A percentile compares a stretch with the other conserved stretches of the same genome.
phyloP scores from a whole-genome alignment of 2,113 vertebrate genomes.

The Heptranchias perlo region DNA sequence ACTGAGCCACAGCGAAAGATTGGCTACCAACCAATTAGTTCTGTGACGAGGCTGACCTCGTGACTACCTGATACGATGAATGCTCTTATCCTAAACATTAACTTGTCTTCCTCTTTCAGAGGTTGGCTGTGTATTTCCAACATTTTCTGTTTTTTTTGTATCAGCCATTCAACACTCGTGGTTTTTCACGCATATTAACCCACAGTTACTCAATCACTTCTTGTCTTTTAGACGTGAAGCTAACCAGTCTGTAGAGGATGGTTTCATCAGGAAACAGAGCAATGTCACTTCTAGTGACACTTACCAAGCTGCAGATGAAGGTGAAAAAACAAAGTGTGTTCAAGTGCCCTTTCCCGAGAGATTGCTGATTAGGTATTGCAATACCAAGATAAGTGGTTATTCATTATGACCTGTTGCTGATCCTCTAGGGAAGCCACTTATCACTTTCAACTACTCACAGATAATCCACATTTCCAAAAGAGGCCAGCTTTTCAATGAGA shows the following conservation, averaged over 20 bases:
- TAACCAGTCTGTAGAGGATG: not conserved
- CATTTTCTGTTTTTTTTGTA: not conserved
- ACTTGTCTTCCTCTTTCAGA: not conserved
- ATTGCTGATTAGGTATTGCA: not conserved
- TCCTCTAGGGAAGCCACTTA: not conserved
- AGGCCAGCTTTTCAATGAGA: not conserved
- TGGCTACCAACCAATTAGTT: not conserved
- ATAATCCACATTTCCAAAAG: not conserved
- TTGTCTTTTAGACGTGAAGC: not conserved
- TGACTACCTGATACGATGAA: not conserved
- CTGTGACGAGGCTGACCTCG: not conserved
- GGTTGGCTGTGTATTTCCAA: not conserved
- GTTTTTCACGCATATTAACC: not conserved
- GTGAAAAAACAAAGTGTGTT: not conserved
- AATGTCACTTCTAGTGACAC: not conserved
- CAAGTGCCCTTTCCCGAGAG: not conserved
- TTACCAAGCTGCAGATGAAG: not conserved
- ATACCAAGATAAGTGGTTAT: not conserved
- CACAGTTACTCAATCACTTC: not conserved
- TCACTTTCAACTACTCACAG: not conserved
- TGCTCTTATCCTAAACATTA: not conserved
- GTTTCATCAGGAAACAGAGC: not conserved
- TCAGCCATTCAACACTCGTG: not conserved
- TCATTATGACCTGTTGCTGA: not conserved
- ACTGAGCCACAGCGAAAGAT: not conserved